phyloP scores from a whole-genome alignment of 2,888 invertebrate genomes.

The Nomada fabriciana region DNA sequence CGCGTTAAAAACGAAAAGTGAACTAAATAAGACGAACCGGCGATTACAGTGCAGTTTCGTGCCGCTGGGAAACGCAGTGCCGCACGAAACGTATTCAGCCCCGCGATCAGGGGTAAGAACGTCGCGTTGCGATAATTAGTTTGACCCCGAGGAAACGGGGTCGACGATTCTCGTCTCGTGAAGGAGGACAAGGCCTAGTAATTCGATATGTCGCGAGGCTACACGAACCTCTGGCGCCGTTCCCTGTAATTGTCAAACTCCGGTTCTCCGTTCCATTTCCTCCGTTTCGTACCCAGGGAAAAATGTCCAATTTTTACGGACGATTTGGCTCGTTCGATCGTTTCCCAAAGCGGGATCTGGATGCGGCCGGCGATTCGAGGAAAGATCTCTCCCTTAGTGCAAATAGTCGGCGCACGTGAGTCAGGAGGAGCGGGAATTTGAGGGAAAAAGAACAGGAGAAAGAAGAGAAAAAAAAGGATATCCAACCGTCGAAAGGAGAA shows the following conservation, averaged over 20 bases:
- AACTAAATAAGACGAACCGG: constrained; percentile 20
- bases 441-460: constrained; percentile 44
- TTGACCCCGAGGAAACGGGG: constrained; percentile 42
- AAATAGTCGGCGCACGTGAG: constrained; percentile 55
- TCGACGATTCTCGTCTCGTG: constrained; percentile 12
- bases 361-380: constrained; percentile 55
- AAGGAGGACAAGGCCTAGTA: constrained; percentile 39
- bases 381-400: constrained; percentile 64
- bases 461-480: constrained; percentile 28
- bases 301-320: constrained; percentile 43
- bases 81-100: constrained; percentile 30
- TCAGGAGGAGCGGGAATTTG: constrained; percentile 53
- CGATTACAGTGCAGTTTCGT: constrained; percentile 35
- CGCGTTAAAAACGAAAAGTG: background rate
- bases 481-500: constrained; percentile 1
- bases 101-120: constrained; percentile 28
- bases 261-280: background rate
- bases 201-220: constrained; percentile 3
- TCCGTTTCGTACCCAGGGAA: background rate
- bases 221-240: background rate
- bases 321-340: constrained; percentile 59
- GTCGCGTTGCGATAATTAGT: constrained; percentile 31
- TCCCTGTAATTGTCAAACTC: constrained; percentile 15
- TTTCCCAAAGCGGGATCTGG: constrained; percentile 34
- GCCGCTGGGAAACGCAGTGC: background rate